Evolutionary conservation across 2,797 vertebrate species (phyloP).

Genomic region (Numenius phaeopus): DNA sequence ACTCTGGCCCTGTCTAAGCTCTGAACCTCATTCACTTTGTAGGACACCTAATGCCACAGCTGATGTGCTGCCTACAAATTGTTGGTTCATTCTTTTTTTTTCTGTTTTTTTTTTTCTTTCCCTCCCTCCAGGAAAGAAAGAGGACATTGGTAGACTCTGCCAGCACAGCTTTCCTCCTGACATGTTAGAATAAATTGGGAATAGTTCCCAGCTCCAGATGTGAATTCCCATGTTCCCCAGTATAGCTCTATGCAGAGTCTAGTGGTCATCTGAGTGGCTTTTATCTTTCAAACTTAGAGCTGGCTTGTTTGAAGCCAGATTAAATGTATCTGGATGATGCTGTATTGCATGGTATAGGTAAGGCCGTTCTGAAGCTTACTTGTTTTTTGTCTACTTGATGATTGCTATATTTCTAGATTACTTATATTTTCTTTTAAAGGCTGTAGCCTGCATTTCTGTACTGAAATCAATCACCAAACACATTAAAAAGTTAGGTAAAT

Average conservation of each 20-base stretch:
- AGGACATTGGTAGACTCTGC: neutral
- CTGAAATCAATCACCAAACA: neutral
- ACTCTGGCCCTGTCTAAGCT: neutral
- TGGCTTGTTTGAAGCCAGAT: neutral
- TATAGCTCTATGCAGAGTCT: neutral
- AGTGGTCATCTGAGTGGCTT: neutral
- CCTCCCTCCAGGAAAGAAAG: neutral
- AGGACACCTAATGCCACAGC: neutral
- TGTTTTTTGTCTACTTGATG: neutral
- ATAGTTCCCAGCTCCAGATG: neutral
- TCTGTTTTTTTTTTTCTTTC: too few relatives aligned
- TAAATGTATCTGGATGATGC: neutral
- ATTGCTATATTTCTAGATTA: neutral
- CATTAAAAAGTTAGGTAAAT: neutral
- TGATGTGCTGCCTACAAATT: neutral
- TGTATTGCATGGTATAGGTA: neutral
- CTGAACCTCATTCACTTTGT: neutral
- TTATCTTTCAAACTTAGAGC: neutral
- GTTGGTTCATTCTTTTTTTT: neutral
- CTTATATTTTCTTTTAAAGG: neutral
- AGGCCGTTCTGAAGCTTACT: neutral
- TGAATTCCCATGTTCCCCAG: neutral
- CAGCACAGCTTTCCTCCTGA: neutral
- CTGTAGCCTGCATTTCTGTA: neutral
- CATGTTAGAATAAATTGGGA: neutral